Base-by-base conservation (phyloP, 2,797 vertebrate species). In the Peromyscus eremicus region DNA sequence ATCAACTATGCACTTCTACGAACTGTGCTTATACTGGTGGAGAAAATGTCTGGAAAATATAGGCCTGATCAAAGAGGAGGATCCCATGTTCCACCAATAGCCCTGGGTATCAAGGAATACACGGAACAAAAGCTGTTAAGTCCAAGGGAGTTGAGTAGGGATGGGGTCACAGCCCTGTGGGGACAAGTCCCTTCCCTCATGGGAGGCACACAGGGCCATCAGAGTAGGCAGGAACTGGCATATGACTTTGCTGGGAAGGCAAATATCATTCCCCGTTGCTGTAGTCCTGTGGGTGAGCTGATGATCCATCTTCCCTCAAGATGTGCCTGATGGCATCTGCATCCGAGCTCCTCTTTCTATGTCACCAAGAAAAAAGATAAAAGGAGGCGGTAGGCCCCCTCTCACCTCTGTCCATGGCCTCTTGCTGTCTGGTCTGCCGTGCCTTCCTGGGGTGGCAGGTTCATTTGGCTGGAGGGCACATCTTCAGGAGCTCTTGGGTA, bases 181-280 rank as follows among this genome's bases (percentile, higher is more conserved):
- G 43, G 27, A 57, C 37, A 37, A 85, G 81, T 49, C 55, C 11
- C 94, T 90, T 88, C 81, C 90, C 55, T 37, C 16, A 0, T 2
- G 5, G 32, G 68, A 94, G 85, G 92, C 60, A 77, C 83, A 40
- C 0, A 0, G 49, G 89, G 88, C 87, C 90, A 85, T 70, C 52
- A 86, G 77, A 55, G 55, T 79, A 93, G 95, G 88, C 66, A 71
- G 87, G 62, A 71, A 55, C 62, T 16, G 68, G 25, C 46, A 46
- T 25, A 62, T 55, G 94, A 66, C 92, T 79, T 91, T 96, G 93
- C 81, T 94, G 77, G 89, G 83, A 95, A 96, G 89, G 86, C 94
- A 96, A 92, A 79, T 75, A 85, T 7, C 0, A 9, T 79, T 34
- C 34, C 34, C 71, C 46, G 19, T 14, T 82, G 71, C 90, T 37